Percentiles rank a stretch among this genome's conserved stretches.
phyloP scores from a whole-genome alignment of 2,797 vertebrate genomes.

The Cuculus canorus region DNA sequence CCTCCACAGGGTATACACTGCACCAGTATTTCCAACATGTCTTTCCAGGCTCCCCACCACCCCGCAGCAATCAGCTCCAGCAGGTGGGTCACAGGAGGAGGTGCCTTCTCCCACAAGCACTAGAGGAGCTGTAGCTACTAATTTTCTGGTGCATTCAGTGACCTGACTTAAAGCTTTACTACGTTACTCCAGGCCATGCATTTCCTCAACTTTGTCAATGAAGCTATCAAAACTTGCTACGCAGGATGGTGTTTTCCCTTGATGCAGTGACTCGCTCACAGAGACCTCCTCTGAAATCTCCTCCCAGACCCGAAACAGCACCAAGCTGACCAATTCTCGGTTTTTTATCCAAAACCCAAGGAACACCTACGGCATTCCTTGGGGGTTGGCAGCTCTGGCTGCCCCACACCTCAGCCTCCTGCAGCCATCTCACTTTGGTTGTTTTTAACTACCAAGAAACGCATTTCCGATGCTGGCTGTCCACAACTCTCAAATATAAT shows the following conservation, averaged over 20 bases:
- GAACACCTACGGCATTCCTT: background rate
- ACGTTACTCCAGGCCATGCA: background rate
- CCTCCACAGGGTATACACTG: background rate
- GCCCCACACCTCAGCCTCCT: background rate
- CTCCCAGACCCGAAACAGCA: background rate
- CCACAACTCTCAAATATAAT: background rate
- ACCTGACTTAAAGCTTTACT: background rate
- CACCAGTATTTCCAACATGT: background rate
- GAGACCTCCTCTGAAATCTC: background rate
- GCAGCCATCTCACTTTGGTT: background rate
- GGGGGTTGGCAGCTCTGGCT: background rate
- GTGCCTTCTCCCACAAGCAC: background rate
- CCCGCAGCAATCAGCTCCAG: background rate
- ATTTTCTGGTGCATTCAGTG: background rate
- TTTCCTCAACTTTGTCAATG: background rate
- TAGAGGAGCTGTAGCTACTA: background rate
- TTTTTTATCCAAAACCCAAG: background rate
- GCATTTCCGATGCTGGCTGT: background rate
- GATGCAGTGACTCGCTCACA: background rate
- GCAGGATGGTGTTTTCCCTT: background rate
- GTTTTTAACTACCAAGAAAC: background rate
- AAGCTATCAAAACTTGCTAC: background rate
- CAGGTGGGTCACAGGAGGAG: background rate
- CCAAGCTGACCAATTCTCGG: background rate
- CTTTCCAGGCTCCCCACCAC: background rate